A percentile compares a stretch with the other conserved stretches of the same genome.
phyloP scores from a whole-genome alignment of 2,113 vertebrate genomes.

The Eptesicus fuscus region DNA sequence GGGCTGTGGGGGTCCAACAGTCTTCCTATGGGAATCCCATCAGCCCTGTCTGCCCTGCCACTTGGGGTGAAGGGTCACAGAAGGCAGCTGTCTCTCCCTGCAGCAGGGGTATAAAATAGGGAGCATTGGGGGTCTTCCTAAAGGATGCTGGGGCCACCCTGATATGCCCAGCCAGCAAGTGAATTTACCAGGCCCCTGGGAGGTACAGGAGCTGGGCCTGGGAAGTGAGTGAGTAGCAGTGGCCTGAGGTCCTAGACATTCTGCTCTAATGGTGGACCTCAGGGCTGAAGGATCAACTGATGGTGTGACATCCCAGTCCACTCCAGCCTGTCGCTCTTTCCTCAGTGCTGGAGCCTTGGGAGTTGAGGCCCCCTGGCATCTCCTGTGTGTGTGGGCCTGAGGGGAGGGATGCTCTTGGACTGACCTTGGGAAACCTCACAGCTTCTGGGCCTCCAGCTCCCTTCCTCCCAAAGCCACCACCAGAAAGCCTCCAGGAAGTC shows the following conservation, averaged over 20 bases:
- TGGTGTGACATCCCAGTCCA: neutral
- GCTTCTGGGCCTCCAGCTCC: neutral
- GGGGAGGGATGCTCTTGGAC: neutral
- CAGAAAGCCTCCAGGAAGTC: neutral
- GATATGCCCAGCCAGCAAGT: neutral
- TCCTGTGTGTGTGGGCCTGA: neutral
- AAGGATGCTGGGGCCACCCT: neutral
- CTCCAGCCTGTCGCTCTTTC: neutral
- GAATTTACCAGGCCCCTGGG: neutral
- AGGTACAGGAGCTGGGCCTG: neutral
- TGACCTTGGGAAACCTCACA: neutral
- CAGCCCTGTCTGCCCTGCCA: neutral
- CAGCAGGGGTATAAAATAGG: neutral
- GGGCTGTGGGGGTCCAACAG: neutral
- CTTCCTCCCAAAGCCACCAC: neutral
- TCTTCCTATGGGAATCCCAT: neutral
- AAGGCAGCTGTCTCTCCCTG: neutral
- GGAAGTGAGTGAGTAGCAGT: neutral
- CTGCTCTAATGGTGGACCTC: too few species aligned
- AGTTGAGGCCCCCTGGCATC: neutral
- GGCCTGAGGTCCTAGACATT: neutral
- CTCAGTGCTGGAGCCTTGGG: neutral
- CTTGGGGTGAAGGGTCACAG: neutral
- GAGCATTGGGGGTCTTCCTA: neutral
- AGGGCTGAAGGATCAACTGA: neutral